phyloP scores from a whole-genome alignment of 2,797 vertebrate species.

The Argya squamiceps region DNA sequence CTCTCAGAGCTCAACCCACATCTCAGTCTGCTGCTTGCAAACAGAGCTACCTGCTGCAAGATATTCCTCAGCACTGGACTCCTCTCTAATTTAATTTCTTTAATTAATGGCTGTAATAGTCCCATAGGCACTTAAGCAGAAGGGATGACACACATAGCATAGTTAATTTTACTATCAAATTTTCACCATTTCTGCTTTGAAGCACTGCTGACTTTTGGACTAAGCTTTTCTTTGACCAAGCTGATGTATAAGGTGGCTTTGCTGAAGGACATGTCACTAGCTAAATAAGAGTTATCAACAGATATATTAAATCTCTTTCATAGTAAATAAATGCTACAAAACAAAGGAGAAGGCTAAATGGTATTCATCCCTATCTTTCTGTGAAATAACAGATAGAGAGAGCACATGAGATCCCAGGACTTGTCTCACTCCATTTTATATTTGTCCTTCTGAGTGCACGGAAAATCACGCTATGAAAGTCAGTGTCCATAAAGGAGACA shows the following conservation, averaged over 20 bases:
- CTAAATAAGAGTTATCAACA: not conserved
- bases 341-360: not conserved
- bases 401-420: not conserved
- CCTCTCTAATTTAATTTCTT: not conserved
- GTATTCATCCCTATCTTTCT: not conserved
- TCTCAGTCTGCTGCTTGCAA: no score
- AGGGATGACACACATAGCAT: not conserved
- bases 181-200: not conserved
- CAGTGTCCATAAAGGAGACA: not conserved
- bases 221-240: not conserved
- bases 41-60: not conserved
- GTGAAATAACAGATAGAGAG: not conserved
- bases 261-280: not conserved
- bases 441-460: rapidly evolving
- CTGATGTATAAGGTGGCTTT: not conserved
- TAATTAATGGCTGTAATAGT: not conserved
- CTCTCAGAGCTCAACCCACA: rapidly evolving
- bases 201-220: not conserved
- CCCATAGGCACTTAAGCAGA: not conserved
- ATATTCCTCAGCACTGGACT: not conserved
- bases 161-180: not conserved
- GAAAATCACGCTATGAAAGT: not conserved
- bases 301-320: not conserved
- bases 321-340: not conserved
- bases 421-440: not conserved